A percentile compares a stretch with the other conserved stretches of the same genome.
Conservation (phyloP, 2,797 vertebrate genomes). For the Sebastes oblongus region DNA sequence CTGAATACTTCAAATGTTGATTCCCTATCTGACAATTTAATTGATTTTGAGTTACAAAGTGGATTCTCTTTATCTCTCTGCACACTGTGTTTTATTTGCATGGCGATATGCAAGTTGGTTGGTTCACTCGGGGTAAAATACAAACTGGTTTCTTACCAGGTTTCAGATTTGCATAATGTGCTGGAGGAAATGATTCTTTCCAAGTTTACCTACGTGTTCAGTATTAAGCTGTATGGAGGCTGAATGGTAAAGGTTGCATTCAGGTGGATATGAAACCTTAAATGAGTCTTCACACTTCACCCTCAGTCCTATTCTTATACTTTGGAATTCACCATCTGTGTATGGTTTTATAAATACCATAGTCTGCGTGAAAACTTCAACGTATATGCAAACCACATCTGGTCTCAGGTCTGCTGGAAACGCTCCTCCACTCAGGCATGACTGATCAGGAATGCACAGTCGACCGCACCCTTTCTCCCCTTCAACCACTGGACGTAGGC, state of each 20-base stretch:
- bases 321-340: constrained; percentile 14
- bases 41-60: neutral
- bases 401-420: constrained; percentile 62
- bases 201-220: neutral
- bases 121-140: neutral
- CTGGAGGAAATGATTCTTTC: neutral
- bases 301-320: neutral
- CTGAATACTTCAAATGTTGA: neutral
- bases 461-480: constrained; percentile 70
- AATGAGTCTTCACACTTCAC: neutral
- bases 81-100: neutral
- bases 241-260: neutral
- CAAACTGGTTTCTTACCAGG: neutral
- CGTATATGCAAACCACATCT: constrained; percentile 62
- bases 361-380: constrained; percentile 25
- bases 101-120: neutral
- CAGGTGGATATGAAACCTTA: neutral
- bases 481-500: constrained; percentile 65
- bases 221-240: neutral
- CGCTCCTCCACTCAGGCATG: constrained; percentile 64
- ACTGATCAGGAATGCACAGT: constrained; percentile 77
- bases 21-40: neutral
- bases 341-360: constrained; percentile 8
- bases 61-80: neutral
- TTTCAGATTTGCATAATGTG: neutral